Evolutionary conservation across 2,113 vertebrate species (phyloP), one percentile per base, ranked within the genome.

Genomic region (Crotalus horridus): DNA sequence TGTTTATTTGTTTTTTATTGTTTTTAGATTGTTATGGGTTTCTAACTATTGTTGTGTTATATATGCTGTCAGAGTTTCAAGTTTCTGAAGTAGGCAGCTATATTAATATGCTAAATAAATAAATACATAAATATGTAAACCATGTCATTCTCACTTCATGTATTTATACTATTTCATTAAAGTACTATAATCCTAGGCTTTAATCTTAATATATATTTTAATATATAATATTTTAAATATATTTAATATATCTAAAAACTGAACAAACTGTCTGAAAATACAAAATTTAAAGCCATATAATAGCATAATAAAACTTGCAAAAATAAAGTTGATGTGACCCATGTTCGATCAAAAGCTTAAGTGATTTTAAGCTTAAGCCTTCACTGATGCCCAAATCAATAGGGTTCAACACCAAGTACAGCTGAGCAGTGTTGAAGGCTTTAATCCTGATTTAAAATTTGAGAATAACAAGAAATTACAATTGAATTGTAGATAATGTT

Each of bases 371-470:
- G 33, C 33, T 69, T 69, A n/a, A 7, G 4, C 39, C 69, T 81
- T 81, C 33, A 81, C 33, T 81, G n/a, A 81, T 17, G 17, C 33
- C 69, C n/a, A 81, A 81, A 81, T 33, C 33, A 81, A 81, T 20
- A 39, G 33, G n/a, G 15, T 6, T 81, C 69, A 81, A 15, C 69
- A 39, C 69, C 69, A 81, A 81, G 15, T 81, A 39, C 39, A 81
- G 33, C 33, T 20, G 4, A 26, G 21, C 74, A 85, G 11, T 87
- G 23, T 43, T 88, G 56, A 9, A 43, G 0, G 0, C 46, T 5
- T 69, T 21, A 48, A 13, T 17, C 39, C 59, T 89, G 86, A 20
- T 48, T 90, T 64, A 43, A 46, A 89, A 3, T 48, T 48, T 29
- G 58, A 64, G 24, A 64, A 61, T 21, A 6, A 5, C 89, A 89